Percentiles rank a stretch among this genome's conserved stretches.
phyloP scores from a whole-genome alignment of 2,888 invertebrate species.

The Perizoma flavofasciatum region DNA sequence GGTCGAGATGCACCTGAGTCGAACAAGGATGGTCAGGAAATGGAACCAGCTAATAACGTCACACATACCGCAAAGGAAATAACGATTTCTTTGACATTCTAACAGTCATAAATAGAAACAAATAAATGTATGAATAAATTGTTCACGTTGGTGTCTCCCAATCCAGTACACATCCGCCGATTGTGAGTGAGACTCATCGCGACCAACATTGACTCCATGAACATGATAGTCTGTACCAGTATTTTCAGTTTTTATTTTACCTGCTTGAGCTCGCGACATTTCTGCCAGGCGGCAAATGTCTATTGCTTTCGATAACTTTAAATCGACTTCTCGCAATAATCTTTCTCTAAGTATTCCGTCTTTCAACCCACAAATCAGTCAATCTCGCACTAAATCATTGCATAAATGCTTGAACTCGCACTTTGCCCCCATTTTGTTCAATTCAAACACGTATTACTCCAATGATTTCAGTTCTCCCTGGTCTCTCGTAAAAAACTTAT shows the following conservation, averaged over 20 bases:
- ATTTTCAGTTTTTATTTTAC: constrained; percentile 5
- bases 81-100: no score
- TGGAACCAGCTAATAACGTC: constrained; percentile 24
- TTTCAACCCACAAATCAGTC: not conserved
- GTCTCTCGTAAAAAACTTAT: not conserved
- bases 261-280: not conserved
- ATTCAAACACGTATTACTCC: constrained; percentile 6
- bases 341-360: no score
- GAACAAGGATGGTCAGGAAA: constrained; percentile 7
- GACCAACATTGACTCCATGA: not conserved
- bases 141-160: not conserved
- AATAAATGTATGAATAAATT: no score
- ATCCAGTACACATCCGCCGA: not conserved
- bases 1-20: constrained; percentile 56
- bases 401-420: constrained; percentile 6
- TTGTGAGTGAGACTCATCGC: not conserved
- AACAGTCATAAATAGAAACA: no score
- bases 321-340: no score
- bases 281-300: constrained; percentile 6
- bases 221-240: not conserved
- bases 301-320: no score
- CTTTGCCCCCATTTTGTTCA: constrained; percentile 7
- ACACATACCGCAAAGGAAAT: no score
- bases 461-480: not conserved
- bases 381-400: constrained; percentile 4